Evolutionary conservation across 2,888 invertebrate genomes (phyloP), one percentile per base, ranked within the genome.

Genomic region (Ferdinandea cuprea): DNA sequence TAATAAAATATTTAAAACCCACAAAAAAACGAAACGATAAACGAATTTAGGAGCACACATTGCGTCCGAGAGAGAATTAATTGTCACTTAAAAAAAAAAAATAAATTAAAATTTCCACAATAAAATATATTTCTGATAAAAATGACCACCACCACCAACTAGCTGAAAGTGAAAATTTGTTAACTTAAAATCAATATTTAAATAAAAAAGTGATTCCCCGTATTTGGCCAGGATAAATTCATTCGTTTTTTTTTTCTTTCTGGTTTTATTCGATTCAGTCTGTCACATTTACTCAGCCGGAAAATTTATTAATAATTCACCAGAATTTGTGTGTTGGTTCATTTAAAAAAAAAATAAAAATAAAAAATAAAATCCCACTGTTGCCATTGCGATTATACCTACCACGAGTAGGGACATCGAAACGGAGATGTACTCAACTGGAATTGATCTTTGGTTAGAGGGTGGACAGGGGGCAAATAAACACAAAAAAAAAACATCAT

Each of bases 291-390:
- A 68, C 37, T 83, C 72, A 37, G 30, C 48, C 56, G 72, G 73
- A 83, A 83, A 83, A 78, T 78, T 61, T 78, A 83, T 83, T 78
- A 78, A 83, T 83, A 83, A 78, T 83, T 73, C 78, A 73, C 73
- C 72, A 73, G 81, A 81, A 76, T 76, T 81, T 76, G 74, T 81
- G 44, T 81, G 76, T 61, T 76, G 58, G 40, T 71, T 71, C 59
- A 76, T 66, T 59, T 59, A 73, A 74, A 50, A 56, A 74, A 80
- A 17, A 8, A 48, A 13, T 15, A 11, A 30, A 42, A 44, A 50
- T 30, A 17, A 19, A 15, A 7, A 42, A 19, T 11, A 35, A 1
- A 35, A 9, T 50, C 32, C 15, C 63, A 48, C 65, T 42, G 44
- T 48, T 42, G 40, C 63, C 54, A 56, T 63, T 56, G 13, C 17